A percentile compares a stretch with the other conserved stretches of the same genome.
Evolutionary conservation across 2,888 invertebrate genomes (phyloP).

Genomic region (Cerastoderma edule): DNA sequence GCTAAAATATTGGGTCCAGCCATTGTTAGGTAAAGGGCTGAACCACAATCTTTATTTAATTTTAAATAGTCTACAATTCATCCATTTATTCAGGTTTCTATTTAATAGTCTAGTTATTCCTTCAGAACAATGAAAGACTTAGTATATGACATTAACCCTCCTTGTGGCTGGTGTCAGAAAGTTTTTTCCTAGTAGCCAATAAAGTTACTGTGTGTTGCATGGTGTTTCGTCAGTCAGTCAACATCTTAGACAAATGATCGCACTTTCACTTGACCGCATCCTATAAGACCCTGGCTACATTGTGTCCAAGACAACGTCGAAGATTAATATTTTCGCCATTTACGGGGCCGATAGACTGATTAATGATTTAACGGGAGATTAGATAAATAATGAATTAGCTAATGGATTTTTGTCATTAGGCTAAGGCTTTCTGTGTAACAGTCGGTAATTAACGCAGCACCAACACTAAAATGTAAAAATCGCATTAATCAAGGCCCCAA

Average conservation of each 20-base stretch:
- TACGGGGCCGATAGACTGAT: conserved; percentile 26
- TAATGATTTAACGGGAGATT: conserved; percentile 35
- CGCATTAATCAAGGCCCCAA: conserved; percentile 35
- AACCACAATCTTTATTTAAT: no score
- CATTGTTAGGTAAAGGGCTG: no score
- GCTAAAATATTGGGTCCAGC: no score
- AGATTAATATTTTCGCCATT: conserved; percentile 52
- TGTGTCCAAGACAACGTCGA: conserved; percentile 33
- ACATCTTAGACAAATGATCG: no score
- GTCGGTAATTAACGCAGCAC: conserved; percentile 41
- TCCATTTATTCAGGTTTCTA: no score
- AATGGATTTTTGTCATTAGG: conserved; percentile 62
- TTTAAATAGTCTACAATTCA: no score
- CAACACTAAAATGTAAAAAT: conserved; percentile 40
- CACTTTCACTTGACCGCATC: conserved; percentile 14
- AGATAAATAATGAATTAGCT: conserved; percentile 61
- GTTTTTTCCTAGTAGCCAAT: background rate
- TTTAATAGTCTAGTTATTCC: no score
- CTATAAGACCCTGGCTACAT: conserved; percentile 8
- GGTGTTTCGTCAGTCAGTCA: no score
- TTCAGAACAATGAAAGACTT: no score
- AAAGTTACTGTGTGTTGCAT: no score
- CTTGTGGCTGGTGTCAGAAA: no score
- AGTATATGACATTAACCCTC: no score
- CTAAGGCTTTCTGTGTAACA: conserved; percentile 27